Base-by-base conservation (phyloP, 2,888 invertebrate genomes). In the Macropis europaea region DNA sequence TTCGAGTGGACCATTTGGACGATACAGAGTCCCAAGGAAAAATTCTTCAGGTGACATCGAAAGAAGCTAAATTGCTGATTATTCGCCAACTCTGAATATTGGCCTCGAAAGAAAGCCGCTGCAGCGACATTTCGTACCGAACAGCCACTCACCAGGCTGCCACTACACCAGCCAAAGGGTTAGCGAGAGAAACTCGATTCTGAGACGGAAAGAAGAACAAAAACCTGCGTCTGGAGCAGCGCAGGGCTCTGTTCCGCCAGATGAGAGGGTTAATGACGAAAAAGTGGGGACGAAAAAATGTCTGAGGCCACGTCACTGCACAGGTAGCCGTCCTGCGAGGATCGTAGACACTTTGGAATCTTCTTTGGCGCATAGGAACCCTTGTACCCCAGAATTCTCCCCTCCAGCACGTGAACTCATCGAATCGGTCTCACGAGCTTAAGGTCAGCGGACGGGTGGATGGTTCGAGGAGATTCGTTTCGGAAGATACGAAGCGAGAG, bases 271-370 rank as follows among this genome's bases (percentile, higher is more conserved):
- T 50, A 56, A 59, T 54, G 60, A 40, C 28, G 72, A 59, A 72
- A 73, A 71, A 70, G 61, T 71, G 68, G 43, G 50, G 68, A 47
- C 15, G 4, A 61, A 43, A 54, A 28, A 61, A 59, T 54, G 30
- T 24, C 60, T 50, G 17, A 52, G 22, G 64, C 71, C 66, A 62
- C 79, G 81, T 83, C 74, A 79, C 62, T 52, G 67, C 50, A 59
- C 76, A 82, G 82, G 82, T 82, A 82, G 76, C 70, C 50, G 69
- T 67, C 66, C 61, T 36, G 66, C 22, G 52, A 57, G 66, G 68
- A 57, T 73, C 70, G 75, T 77, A 76, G 78, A 81, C 81, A 47
- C 28, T 60, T 43, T 62, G 74, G 81, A 82, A 82, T 76, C 77
- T 59, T 72, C 42, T 6, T 3, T 3, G 40, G 60, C 11, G 45